Conservation (phyloP, 2,797 vertebrate species). For the Amniataba percoides region DNA sequence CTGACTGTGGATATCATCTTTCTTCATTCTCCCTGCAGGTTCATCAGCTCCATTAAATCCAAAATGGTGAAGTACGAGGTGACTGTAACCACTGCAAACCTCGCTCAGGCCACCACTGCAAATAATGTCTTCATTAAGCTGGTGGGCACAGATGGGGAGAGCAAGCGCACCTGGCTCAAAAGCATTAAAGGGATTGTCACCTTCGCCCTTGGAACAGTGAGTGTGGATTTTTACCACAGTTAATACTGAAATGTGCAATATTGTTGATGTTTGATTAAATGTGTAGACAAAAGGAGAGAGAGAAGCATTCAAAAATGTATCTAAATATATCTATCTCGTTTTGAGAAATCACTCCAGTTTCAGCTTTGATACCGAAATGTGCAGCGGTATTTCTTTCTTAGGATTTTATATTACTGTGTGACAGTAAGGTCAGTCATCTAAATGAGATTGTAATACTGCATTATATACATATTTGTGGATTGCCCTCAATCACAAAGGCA, state of each 20-base stretch:
- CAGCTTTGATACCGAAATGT: background rate
- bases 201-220: slow-evolving; percentile 6
- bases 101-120: background rate
- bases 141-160: slow-evolving; percentile 8
- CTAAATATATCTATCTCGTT: no score
- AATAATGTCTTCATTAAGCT: slow-evolving; percentile 31
- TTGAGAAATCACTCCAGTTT: background rate
- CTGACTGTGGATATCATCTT: background rate
- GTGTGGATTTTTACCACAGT: background rate
- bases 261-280: no score
- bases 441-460: background rate
- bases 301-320: no score
- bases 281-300: no score
- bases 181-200: background rate
- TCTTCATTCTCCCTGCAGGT: background rate
- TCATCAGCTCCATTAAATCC: background rate
- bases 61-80: slow-evolving; percentile 26
- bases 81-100: background rate
- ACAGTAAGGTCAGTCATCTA: background rate
- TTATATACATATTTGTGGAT: background rate
- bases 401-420: background rate
- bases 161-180: background rate
- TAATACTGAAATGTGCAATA: no score
- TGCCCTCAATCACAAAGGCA: background rate
- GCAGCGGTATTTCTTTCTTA: background rate